Evolutionary conservation across 2,888 invertebrate genomes (phyloP), one percentile per base, ranked within the genome.

Genomic region (Leptopterna dolabrata): DNA sequence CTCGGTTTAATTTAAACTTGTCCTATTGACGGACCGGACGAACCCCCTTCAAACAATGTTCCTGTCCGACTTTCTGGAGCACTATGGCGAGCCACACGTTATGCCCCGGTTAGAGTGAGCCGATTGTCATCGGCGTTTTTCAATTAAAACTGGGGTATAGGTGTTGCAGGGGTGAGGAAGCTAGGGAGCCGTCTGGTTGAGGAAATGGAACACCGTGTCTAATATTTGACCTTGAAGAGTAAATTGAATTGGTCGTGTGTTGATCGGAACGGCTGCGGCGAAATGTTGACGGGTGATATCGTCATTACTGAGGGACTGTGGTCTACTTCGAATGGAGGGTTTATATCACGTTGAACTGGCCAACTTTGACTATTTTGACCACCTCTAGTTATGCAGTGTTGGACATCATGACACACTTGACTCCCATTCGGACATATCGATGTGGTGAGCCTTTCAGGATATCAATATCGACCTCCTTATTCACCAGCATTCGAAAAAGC

Each of bases 1-100:
- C 73, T 73, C 73, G 41, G 73, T 73, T 73, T 73, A 73, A 73
- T 73, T 73, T 73, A 73, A 73, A 73, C 73, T 73, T 73, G 73
- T 73, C 19, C 73, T 19, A 73, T 73, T 73, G 73, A 73, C 73
- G 41, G 73, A 73, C 73, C 73, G 73, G 36, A 41, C 41, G 73
- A 36, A 36, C 73, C 41, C 73, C 73, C 73, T 73, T 73, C 73
- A 73, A 73, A 73, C 73, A 73, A 73, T 73, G 73, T 73, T 41
- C 73, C 73, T 63, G 63, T 63, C 63, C 63, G 63, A 63, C 63
- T 63, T 63, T 63, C 63, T 55, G 63, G 47, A 47, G 47, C 47
- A 47, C 24, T 24, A 6, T 13, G 63, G 63, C 63, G 63, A 63
- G 24, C 24, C 63, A 63, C 63, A 63, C 63, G 63, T 63, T 63